Evolutionary conservation across 1,140 invertebrate genomes (phyloP).

Genomic region (Pygmarrhopalites habei): DNA sequence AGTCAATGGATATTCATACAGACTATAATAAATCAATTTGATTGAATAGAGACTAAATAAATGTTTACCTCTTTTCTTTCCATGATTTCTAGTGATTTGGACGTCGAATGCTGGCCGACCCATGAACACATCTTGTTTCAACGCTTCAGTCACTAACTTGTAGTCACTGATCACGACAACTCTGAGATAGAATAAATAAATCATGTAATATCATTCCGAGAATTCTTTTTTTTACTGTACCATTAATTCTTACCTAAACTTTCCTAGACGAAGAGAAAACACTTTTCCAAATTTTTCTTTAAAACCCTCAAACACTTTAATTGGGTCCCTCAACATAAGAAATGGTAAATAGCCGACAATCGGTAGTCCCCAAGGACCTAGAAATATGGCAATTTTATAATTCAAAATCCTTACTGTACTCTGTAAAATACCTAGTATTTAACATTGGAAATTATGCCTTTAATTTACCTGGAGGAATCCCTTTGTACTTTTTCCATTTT

Average conservation of each 20-base stretch:
- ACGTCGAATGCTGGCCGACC: slow-evolving; percentile 34
- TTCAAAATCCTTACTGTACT: background rate
- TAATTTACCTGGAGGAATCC: slow-evolving; percentile 24
- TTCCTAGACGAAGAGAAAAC: slow-evolving; percentile 33
- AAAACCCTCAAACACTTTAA: slow-evolving; percentile 27
- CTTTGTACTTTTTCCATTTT: slow-evolving; percentile 9
- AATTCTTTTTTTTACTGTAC: background rate
- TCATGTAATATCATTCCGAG: no score
- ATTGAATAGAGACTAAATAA: no score
- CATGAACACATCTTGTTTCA: slow-evolving; percentile 33
- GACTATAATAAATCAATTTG: no score
- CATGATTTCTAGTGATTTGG: slow-evolving; percentile 34
- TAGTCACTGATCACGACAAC: slow-evolving; percentile 37
- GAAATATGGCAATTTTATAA: background rate
- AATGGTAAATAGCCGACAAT: slow-evolving; percentile 36
- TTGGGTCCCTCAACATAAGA: slow-evolving; percentile 24
- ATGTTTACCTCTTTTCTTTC: slow-evolving; percentile 34
- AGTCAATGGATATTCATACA: no score
- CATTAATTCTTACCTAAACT: slow-evolving; percentile 23
- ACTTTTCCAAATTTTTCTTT: slow-evolving; percentile 36
- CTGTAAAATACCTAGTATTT: background rate
- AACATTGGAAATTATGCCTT: background rate
- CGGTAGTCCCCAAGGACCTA: slow-evolving; percentile 37
- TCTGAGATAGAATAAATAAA: slow-evolving; percentile 7
- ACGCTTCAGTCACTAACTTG: slow-evolving; percentile 36